Evolutionary conservation across 2,888 invertebrate species (phyloP).

Genomic region (Lasioglossum calceatum): DNA sequence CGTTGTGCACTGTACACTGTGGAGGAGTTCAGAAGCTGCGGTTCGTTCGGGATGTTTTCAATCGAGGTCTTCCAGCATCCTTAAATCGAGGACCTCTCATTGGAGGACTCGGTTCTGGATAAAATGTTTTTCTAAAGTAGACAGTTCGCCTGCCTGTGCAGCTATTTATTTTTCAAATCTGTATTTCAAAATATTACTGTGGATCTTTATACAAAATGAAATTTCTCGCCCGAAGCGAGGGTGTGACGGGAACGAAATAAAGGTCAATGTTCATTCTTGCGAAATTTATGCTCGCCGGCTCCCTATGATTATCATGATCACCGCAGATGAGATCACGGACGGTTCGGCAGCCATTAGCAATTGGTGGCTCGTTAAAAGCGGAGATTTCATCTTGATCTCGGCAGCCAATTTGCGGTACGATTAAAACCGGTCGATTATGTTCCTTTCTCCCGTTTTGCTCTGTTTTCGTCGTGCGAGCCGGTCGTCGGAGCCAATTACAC

Average conservation of each 20-base stretch:
- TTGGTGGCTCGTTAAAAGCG: conserved; percentile 31
- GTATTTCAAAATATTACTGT: background rate
- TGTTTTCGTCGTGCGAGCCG: background rate
- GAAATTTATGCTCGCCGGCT: conserved; percentile 26
- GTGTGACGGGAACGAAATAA: background rate
- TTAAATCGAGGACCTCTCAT: background rate
- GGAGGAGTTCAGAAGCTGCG: background rate
- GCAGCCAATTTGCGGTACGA: conserved; percentile 9
- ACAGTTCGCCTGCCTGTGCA: background rate
- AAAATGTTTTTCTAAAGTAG: background rate
- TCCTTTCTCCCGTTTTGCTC: background rate
- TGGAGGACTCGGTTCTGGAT: background rate
- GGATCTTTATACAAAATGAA: background rate
- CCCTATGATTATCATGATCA: conserved; percentile 35
- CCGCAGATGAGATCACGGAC: background rate
- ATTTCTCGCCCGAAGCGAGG: background rate
- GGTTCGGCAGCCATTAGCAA: conserved; percentile 19
- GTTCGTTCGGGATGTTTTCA: background rate
- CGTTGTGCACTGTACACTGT: background rate
- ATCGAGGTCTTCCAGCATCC: background rate
- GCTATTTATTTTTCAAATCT: background rate
- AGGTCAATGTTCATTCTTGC: background rate
- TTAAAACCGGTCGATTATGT: conserved; percentile 18
- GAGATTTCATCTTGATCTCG: conserved; percentile 2
- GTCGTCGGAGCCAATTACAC: conserved; percentile 21